phyloP scores from a whole-genome alignment of 2,797 vertebrate species.

The Acipenser oxyrinchus region DNA sequence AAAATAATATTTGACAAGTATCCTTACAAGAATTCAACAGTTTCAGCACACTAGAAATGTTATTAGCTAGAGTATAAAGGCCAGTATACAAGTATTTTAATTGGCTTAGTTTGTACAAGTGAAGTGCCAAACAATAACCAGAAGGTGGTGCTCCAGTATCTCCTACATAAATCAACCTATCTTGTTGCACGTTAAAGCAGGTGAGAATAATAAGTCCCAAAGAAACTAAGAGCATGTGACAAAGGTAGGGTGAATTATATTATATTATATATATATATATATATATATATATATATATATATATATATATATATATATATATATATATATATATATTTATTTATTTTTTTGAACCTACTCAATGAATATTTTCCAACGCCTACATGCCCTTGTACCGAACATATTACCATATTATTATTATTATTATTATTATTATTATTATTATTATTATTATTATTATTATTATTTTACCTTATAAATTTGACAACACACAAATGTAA shows the following conservation, averaged over 20 bases:
- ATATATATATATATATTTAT: not conserved
- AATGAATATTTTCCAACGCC: conserved; percentile 24
- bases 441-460: conserved; percentile 44
- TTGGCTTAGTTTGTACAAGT: not conserved
- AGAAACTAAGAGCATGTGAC: conserved; percentile 60
- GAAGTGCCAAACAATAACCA: conserved; percentile 54
- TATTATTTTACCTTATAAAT: conserved; percentile 40
- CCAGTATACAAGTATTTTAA: no score
- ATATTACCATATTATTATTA: conserved; percentile 62
- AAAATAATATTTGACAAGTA: no score
- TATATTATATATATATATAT: no score
- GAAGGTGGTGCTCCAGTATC: conserved; percentile 66
- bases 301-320: not conserved
- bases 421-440: conserved; percentile 44
- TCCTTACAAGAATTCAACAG: no score
- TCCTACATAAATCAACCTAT: conserved; percentile 57
- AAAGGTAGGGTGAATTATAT: no score
- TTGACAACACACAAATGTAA: conserved; percentile 41
- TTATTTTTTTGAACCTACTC: not conserved
- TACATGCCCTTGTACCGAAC: conserved; percentile 45
- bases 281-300: no score
- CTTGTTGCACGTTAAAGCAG: conserved; percentile 57
- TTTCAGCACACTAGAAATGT: no score
- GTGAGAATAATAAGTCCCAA: conserved; percentile 72
- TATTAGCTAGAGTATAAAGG: no score